A percentile compares a stretch with the other conserved stretches of the same genome.
Evolutionary conservation across 2,888 invertebrate genomes (phyloP).

Genomic region (Eristalis pertinax): DNA sequence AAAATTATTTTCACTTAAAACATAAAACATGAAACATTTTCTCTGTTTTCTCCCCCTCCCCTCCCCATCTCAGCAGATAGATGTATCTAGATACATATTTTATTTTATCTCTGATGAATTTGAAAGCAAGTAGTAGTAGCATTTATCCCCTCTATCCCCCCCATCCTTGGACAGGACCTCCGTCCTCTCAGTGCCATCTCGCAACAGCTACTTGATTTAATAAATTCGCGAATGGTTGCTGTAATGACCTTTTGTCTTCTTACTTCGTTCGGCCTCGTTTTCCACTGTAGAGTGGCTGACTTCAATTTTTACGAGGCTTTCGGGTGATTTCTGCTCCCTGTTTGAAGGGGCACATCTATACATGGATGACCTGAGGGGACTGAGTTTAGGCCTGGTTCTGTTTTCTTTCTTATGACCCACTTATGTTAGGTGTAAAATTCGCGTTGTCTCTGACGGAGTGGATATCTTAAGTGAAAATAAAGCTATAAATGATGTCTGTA

Average conservation of each 20-base stretch:
- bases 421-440: constrained; percentile 37
- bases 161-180: not conserved
- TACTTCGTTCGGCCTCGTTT: not conserved
- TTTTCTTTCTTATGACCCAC: constrained; percentile 17
- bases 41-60: not conserved
- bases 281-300: too few species aligned
- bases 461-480: constrained; percentile 28
- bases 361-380: not conserved
- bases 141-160: too few species aligned
- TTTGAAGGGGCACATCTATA: too few species aligned
- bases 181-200: not conserved
- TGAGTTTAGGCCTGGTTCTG: not conserved
- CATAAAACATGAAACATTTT: not conserved
- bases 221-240: constrained; percentile 31
- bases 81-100: not conserved
- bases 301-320: constrained; percentile 9
- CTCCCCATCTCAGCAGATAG: not conserved
- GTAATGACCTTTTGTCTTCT: constrained; percentile 19
- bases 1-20: constrained; percentile 30
- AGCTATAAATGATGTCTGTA: constrained; percentile 7
- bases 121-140: not conserved
- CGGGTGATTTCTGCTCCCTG: not conserved
- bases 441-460: constrained; percentile 10
- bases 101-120: not conserved
- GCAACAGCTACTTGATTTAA: constrained; percentile 24